A percentile compares a stretch with the other conserved stretches of the same genome.
phyloP scores from a whole-genome alignment of 2,888 invertebrate genomes.

The Clanis bilineata region DNA sequence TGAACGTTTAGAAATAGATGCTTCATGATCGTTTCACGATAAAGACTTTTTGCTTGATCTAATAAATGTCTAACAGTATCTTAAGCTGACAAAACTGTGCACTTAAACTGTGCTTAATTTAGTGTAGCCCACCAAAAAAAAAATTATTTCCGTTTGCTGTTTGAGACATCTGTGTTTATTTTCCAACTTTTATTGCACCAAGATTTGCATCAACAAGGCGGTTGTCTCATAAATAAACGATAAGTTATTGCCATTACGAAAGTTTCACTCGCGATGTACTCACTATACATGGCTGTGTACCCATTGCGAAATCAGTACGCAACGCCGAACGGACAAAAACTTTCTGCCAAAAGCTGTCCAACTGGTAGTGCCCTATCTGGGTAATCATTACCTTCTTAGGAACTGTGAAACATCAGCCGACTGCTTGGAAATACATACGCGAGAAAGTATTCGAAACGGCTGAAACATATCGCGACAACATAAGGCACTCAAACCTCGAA shows the following conservation, averaged over 20 bases:
- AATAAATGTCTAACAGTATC: constrained; percentile 20
- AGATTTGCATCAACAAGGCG: constrained; percentile 12
- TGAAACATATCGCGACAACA: constrained; percentile 34
- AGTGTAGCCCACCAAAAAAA: not conserved
- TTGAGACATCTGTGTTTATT: not conserved
- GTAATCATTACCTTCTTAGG: constrained; percentile 68
- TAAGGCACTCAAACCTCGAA: constrained; percentile 2
- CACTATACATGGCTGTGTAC: constrained; percentile 27
- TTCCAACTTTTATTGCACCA: not conserved
- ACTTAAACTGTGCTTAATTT: not conserved
- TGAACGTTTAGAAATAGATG: constrained; percentile 43
- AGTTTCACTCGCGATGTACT: constrained; percentile 26
- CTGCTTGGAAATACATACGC: constrained; percentile 42
- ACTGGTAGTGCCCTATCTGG: constrained; percentile 72
- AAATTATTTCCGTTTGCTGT: not conserved
- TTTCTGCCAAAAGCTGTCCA: constrained; percentile 67
- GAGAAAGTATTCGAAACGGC: constrained; percentile 44
- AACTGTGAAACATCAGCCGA: constrained; percentile 34
- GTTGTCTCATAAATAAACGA: constrained; percentile 36
- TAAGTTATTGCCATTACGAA: constrained; percentile 47
- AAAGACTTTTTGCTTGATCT: constrained; percentile 28
- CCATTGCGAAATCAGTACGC: constrained; percentile 58
- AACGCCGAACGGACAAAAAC: constrained; percentile 56
- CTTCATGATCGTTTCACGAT: constrained; percentile 43
- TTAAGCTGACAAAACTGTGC: constrained; percentile 14